Conservation (phyloP, 2,888 invertebrate genomes). For the Hartigia nigra region DNA sequence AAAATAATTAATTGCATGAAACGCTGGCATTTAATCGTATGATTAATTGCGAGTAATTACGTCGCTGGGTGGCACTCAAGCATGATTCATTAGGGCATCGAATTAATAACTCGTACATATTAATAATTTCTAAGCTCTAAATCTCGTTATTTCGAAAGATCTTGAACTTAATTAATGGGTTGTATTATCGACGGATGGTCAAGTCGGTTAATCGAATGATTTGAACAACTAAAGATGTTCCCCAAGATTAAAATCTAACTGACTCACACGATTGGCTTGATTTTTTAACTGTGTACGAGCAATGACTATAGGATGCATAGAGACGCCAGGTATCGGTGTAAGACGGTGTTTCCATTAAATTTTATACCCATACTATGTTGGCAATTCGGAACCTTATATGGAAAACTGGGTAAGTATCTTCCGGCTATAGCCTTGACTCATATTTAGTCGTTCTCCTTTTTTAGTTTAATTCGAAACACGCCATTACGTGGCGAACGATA, state of each 20-base stretch:
- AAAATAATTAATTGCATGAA: background rate
- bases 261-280: background rate
- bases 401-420: slow-evolving; percentile 60
- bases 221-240: background rate
- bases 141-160: background rate
- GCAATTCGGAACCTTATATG: slow-evolving; percentile 54
- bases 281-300: background rate
- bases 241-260: background rate
- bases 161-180: background rate
- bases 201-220: background rate
- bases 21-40: background rate
- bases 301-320: background rate
- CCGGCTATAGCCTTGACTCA: slow-evolving; percentile 54
- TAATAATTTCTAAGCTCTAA: background rate
- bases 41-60: background rate
- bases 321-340: background rate
- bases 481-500: slow-evolving; percentile 2
- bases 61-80: background rate
- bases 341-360: background rate
- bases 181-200: background rate
- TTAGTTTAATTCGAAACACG: slow-evolving; percentile 3
- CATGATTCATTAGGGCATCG: background rate
- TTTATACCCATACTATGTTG: background rate
- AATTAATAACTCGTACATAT: background rate
- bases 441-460: slow-evolving; percentile 22